Percentiles rank a stretch among this genome's conserved stretches.
Evolutionary conservation across 2,888 invertebrate species (phyloP).

Genomic region (Cataglyphis cursor): DNA sequence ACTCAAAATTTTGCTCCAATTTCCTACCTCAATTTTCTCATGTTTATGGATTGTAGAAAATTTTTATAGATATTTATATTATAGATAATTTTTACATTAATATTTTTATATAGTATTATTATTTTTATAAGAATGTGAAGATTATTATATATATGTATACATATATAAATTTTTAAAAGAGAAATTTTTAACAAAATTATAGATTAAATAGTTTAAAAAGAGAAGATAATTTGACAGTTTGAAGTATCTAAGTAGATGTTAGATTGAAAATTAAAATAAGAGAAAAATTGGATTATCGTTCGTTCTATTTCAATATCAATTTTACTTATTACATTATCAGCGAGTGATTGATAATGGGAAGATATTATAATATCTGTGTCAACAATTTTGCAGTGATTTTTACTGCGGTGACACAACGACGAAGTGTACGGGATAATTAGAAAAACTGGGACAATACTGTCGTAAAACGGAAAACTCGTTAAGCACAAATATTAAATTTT

Average conservation of each 20-base stretch:
- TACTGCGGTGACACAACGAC: slow-evolving; percentile 50
- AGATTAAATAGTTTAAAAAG: background rate
- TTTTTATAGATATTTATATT: too few species aligned
- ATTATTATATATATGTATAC: background rate
- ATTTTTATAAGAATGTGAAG: background rate
- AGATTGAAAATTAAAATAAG: background rate
- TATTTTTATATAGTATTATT: background rate
- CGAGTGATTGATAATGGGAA: background rate
- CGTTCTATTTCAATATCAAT: background rate
- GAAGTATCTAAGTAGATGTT: background rate
- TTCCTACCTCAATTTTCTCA: background rate
- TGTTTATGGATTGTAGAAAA: background rate
- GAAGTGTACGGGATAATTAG: slow-evolving; percentile 79
- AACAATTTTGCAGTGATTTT: slow-evolving; percentile 40
- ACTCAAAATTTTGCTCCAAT: background rate
- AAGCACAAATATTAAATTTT: slow-evolving; percentile 84
- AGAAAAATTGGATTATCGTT: background rate
- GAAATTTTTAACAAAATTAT: background rate
- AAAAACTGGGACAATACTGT: slow-evolving; percentile 76
- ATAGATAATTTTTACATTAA: background rate
- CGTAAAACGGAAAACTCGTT: slow-evolving; percentile 82
- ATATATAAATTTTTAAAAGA: background rate
- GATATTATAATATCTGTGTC: background rate
- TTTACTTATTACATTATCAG: background rate
- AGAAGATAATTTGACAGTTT: background rate